phyloP scores from a whole-genome alignment of 2,888 invertebrate genomes.

The Clitarchus hookeri region DNA sequence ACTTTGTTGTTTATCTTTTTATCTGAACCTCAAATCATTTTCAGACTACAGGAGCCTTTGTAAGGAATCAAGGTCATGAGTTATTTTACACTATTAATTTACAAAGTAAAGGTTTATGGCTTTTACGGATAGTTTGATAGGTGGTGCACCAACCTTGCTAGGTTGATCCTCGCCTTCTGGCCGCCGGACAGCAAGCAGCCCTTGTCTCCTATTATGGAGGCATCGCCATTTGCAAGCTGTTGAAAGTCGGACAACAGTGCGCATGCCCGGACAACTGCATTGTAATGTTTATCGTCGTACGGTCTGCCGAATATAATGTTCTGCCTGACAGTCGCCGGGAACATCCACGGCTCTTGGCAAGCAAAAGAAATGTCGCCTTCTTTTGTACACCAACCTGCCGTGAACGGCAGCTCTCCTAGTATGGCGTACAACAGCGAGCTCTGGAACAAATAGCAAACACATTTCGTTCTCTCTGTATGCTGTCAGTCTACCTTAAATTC shows the following conservation, averaged over 20 bases:
- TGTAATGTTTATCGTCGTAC: background rate
- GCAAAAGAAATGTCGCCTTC: background rate
- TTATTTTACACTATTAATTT: no score
- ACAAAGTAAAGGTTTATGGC: no score
- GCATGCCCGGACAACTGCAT: background rate
- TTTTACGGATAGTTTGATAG: no score
- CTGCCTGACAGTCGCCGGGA: background rate
- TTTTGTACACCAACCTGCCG: constrained; percentile 42
- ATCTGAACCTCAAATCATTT: no score
- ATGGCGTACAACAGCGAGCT: background rate
- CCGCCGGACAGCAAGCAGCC: background rate
- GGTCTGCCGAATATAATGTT: constrained; percentile 1
- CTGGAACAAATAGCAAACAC: background rate
- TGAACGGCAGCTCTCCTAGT: background rate
- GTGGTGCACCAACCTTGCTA: background rate
- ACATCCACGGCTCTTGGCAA: constrained; percentile 1
- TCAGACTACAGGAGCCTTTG: no score
- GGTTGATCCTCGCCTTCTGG: constrained; percentile 18
- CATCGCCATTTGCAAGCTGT: background rate
- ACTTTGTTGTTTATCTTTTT: no score
- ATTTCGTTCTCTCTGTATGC: no score
- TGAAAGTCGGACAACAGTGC: background rate
- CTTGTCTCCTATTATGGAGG: background rate
- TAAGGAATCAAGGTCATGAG: no score
- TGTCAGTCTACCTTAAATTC: no score